phyloP scores from a whole-genome alignment of 2,888 invertebrate genomes.

The Folsomia manolachei region DNA sequence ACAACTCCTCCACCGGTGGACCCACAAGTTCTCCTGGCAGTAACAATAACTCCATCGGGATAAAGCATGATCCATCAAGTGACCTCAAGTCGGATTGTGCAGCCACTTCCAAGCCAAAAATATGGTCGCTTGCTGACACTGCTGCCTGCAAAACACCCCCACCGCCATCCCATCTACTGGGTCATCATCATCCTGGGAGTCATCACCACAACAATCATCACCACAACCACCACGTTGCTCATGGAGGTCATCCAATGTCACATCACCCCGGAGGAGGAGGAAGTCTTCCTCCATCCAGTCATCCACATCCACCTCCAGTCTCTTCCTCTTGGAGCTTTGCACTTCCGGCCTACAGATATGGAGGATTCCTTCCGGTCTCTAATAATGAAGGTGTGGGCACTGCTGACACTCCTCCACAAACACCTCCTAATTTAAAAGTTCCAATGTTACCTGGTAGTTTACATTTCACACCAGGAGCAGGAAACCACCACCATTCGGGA shows the following conservation, averaged over 20 bases:
- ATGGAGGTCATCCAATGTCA: slow-evolving; percentile 37
- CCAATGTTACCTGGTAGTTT: slow-evolving; percentile 71
- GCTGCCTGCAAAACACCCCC: slow-evolving; percentile 74
- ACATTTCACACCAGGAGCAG: slow-evolving; percentile 49
- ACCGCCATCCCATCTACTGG: slow-evolving; percentile 49
- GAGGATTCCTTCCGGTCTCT: slow-evolving; percentile 45
- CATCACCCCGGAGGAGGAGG: slow-evolving; percentile 11
- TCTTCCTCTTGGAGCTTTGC: slow-evolving; percentile 57
- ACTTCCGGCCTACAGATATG: slow-evolving; percentile 56
- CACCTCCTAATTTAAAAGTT: slow-evolving; percentile 89
- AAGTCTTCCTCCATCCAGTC: slow-evolving; percentile 53
- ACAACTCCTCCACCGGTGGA: slow-evolving; percentile 46
- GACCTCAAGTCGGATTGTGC: slow-evolving; percentile 50
- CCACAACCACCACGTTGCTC: slow-evolving; percentile 33
- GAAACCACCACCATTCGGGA: slow-evolving; percentile 43
- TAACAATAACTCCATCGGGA: slow-evolving; percentile 50
- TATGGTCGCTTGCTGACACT: slow-evolving; percentile 91
- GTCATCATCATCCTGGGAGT: slow-evolving; percentile 40
- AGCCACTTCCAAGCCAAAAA: slow-evolving; percentile 84
- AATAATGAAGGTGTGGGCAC: slow-evolving; percentile 42
- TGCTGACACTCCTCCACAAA: slow-evolving; percentile 54
- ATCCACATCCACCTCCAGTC: slow-evolving; percentile 61
- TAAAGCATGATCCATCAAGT: slow-evolving; percentile 50
- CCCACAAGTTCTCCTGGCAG: slow-evolving; percentile 45
- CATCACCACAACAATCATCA: slow-evolving; percentile 45